Percentiles rank a stretch among this genome's conserved stretches.
Evolutionary conservation across 2,888 invertebrate species (phyloP).

Genomic region (Trissoscelio sp.): DNA sequence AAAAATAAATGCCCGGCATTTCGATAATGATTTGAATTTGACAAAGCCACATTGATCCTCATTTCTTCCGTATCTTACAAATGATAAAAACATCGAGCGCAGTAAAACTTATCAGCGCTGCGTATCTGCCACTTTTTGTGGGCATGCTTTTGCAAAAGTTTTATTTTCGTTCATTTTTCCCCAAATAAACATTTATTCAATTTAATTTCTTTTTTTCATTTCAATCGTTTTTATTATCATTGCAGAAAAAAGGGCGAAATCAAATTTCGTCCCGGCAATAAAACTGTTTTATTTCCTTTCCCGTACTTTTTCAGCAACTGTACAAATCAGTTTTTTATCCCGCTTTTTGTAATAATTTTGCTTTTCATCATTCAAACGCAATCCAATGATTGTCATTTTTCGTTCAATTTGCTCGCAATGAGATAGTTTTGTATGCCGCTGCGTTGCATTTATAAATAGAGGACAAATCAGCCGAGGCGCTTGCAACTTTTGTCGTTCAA

Average conservation of each 20-base stretch:
- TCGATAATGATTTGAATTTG: slow-evolving; percentile 20
- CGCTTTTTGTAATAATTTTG: slow-evolving; percentile 6
- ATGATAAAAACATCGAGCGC: slow-evolving; percentile 49
- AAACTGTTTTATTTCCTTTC: slow-evolving; percentile 36
- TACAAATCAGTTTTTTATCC: slow-evolving; percentile 25
- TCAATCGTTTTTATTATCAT: slow-evolving; percentile 41
- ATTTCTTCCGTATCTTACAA: slow-evolving; percentile 49
- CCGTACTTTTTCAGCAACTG: slow-evolving; percentile 31
- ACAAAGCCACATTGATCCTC: slow-evolving; percentile 28
- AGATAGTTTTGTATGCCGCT: not conserved
- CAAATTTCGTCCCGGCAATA: slow-evolving; percentile 30
- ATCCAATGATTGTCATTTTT: slow-evolving; percentile 31
- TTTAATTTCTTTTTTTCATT: slow-evolving; percentile 42
- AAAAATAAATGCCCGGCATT: not conserved
- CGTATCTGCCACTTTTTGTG: slow-evolving; percentile 35
- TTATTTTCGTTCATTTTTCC: slow-evolving; percentile 12
- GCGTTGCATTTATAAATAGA: slow-evolving; percentile 19
- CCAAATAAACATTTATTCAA: slow-evolving; percentile 41
- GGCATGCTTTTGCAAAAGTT: slow-evolving; percentile 23
- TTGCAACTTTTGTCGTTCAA: slow-evolving; percentile 14
- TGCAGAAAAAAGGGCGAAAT: slow-evolving; percentile 21
- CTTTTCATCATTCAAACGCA: slow-evolving; percentile 5
- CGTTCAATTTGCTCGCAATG: slow-evolving; percentile 14
- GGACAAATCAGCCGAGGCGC: no score
- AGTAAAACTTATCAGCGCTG: slow-evolving; percentile 38